Percentiles rank a stretch among this genome's conserved stretches.
Conservation (phyloP, 2,797 vertebrate genomes). For the Falco novaeseelandiae region DNA sequence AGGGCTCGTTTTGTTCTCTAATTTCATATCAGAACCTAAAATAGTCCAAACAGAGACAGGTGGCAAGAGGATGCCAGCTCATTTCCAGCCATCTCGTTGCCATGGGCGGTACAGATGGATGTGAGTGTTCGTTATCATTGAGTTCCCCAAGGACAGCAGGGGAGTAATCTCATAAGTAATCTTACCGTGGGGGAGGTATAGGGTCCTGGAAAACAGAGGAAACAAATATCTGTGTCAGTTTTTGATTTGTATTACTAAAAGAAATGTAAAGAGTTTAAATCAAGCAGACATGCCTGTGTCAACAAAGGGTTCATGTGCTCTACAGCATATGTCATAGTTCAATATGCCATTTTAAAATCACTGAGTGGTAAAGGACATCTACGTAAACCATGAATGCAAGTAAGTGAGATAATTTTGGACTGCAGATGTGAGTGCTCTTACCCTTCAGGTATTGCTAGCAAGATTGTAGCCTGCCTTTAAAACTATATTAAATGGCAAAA, state of each 20-base stretch:
- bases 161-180: not conserved
- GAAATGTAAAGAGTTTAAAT: not conserved
- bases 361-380: not conserved
- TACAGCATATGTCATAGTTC: not conserved
- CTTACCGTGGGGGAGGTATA: conserved; percentile 75
- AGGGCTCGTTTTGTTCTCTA: not conserved
- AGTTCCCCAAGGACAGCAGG: not conserved
- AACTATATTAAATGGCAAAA: not conserved
- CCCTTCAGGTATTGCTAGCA: not conserved
- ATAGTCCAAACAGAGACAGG: not conserved
- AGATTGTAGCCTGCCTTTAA: not conserved
- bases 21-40: not conserved
- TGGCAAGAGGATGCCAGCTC: not conserved
- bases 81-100: not conserved
- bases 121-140: not conserved
- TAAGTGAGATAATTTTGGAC: not conserved
- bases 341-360: not conserved
- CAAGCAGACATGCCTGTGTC: not conserved
- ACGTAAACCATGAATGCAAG: not conserved
- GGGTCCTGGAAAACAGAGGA: conserved; percentile 65
- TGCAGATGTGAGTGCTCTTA: not conserved
- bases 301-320: not conserved
- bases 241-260: not conserved
- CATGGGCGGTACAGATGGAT: not conserved
- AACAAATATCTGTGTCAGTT: not conserved